Evolutionary conservation across 2,888 invertebrate species (phyloP).

Genomic region (Tetragonisca angustula): DNA sequence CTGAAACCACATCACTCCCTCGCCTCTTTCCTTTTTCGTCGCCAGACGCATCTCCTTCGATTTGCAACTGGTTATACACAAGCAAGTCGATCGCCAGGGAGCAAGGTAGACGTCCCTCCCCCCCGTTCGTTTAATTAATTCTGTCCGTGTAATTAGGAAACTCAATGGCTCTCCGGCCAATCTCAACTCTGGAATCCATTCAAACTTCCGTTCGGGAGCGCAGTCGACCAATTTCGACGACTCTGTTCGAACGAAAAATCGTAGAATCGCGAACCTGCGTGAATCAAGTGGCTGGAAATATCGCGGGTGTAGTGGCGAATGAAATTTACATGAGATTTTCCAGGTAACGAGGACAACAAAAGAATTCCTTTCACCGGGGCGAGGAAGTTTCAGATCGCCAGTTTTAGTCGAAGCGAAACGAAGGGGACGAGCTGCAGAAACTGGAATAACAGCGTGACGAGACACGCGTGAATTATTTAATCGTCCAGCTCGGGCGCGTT

Average conservation of each 20-base stretch:
- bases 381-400: slow-evolving; percentile 30
- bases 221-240: slow-evolving; percentile 3
- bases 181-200: not conserved
- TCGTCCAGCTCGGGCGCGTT: slow-evolving; percentile 30
- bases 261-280: not conserved
- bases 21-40: not conserved
- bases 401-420: slow-evolving; percentile 23
- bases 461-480: slow-evolving; percentile 55
- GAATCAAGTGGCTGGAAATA: too few species aligned
- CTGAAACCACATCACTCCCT: not conserved
- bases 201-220: slow-evolving; percentile 7
- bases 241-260: not conserved
- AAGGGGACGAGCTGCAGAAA: slow-evolving; percentile 43
- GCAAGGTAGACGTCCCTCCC: not conserved
- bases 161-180: not conserved
- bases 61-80: not conserved
- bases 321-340: not conserved
- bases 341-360: not conserved
- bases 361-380: not conserved
- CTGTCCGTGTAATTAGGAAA: not conserved
- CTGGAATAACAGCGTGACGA: slow-evolving; percentile 45
- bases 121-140: slow-evolving; percentile 5
- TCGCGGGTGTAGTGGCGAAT: too few species aligned
- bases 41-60: not conserved
- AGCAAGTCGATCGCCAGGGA: too few species aligned